Conservation (phyloP, 2,888 invertebrate species). For the Torymus texanus region DNA sequence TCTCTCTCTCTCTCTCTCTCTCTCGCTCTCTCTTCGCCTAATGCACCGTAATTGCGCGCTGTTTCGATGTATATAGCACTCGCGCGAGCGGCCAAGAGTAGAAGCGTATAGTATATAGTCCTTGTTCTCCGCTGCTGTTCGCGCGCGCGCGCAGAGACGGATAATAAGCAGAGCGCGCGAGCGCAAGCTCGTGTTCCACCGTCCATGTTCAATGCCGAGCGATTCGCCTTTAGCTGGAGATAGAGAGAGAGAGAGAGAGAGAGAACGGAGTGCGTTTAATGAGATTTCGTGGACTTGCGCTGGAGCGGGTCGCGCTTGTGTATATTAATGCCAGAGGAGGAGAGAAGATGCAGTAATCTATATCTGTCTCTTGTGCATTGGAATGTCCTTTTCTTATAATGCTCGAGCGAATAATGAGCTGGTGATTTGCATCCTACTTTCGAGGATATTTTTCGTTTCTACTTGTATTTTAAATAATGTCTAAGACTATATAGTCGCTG, state of each 20-base stretch:
- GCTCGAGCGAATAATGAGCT: too few species aligned
- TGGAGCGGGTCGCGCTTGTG: neutral
- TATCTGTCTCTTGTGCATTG: too few species aligned
- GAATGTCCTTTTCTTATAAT: too few species aligned
- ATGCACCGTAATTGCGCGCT: conserved; percentile 31
- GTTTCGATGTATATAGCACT: neutral
- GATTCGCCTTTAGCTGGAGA: neutral
- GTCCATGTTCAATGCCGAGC: conserved; percentile 5
- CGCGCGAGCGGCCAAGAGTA: neutral
- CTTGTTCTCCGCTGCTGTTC: neutral
- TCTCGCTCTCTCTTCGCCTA: neutral
- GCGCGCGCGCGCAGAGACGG: neutral
- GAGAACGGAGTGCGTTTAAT: neutral
- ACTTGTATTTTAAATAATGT: too few species aligned
- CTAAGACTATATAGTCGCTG: too few species aligned
- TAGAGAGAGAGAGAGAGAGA: too few species aligned
- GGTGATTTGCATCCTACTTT: too few species aligned
- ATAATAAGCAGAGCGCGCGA: too few species aligned
- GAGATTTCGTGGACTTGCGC: conserved; percentile 11
- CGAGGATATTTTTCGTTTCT: too few species aligned
- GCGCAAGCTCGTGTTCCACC: neutral
- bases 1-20: too few species aligned
- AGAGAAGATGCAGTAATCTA: neutral
- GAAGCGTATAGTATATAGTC: neutral
- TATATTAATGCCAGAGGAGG: neutral